Evolutionary conservation across 2,797 vertebrate species (phyloP).

Genomic region (Phoxinus dragarum): DNA sequence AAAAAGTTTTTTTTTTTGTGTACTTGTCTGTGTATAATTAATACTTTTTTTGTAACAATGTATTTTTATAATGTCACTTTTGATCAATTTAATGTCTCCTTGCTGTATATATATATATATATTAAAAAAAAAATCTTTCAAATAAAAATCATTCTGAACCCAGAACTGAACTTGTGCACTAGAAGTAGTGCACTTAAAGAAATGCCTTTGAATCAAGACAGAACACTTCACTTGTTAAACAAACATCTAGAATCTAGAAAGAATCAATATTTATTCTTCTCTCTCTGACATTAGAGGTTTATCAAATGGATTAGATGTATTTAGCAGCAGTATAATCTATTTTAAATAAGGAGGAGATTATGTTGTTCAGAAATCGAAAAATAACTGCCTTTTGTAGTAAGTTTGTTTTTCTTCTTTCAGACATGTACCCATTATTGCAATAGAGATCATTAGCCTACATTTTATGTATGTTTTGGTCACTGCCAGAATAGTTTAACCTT

Average conservation of each 20-base stretch:
- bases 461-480: not conserved
- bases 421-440: not conserved
- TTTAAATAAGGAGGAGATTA: not conserved
- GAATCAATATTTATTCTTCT: constrained; percentile 12
- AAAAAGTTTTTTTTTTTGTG: too few species aligned
- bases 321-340: not conserved
- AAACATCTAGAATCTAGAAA: constrained; percentile 16
- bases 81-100: not conserved
- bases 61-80: not conserved
- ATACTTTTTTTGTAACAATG: not conserved
- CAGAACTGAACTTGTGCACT: not conserved
- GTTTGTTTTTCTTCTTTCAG: not conserved
- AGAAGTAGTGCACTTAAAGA: not conserved
- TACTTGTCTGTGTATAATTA: too few species aligned
- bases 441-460: not conserved
- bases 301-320: not conserved
- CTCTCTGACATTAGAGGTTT: not conserved
- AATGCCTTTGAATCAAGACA: not conserved
- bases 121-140: too few species aligned
- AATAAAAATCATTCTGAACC: not conserved
- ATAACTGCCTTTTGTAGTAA: not conserved
- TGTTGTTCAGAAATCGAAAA: not conserved
- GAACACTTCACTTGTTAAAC: not conserved
- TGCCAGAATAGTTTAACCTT: not conserved
- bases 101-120: not conserved